A percentile compares a stretch with the other conserved stretches of the same genome.
These are phyloP conservation scores for Scaptomyza hsui DNA, from an alignment of 1,140 invertebrate species.

Conservation along the genomic window DNA sequence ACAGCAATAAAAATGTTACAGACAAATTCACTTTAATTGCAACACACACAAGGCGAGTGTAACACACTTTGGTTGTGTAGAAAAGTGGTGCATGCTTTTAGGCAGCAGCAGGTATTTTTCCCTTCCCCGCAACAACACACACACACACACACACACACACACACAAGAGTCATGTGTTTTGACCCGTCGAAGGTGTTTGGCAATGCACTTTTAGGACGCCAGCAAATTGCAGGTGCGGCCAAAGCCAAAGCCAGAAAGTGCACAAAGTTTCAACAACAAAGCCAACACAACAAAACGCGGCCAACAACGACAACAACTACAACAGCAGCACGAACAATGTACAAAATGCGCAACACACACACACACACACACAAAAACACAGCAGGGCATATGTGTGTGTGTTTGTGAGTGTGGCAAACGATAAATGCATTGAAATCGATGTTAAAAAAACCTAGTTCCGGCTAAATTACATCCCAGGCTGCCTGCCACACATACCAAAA, in stretches of 20 bases:
- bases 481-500: too few species aligned
- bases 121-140: conserved; percentile 15
- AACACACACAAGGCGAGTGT: conserved; percentile 9
- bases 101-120: conserved; percentile 6
- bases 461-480: conserved; percentile 19
- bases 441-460: conserved; percentile 15
- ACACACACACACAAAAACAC: background rate
- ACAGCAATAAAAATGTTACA: conserved; percentile 60
- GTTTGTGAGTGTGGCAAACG: conserved; percentile 7
- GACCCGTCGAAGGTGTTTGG: conserved; percentile 43
- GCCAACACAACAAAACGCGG: conserved; percentile 1
- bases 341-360: conserved; percentile 9
- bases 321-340: background rate
- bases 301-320: background rate
- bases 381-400: background rate
- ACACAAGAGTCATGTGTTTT: conserved; percentile 5
- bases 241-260: background rate
- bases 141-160: too few species aligned
- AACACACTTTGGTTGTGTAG: conserved; percentile 8
- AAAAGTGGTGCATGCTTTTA: conserved; percentile 47
- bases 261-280: conserved; percentile 17
- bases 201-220: conserved; percentile 47
- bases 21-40: conserved; percentile 71
- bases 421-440: conserved; percentile 50
- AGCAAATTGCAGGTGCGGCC: conserved; percentile 31